Conservation (phyloP, 2,888 invertebrate species). For the Bhutanitis thaidina region DNA sequence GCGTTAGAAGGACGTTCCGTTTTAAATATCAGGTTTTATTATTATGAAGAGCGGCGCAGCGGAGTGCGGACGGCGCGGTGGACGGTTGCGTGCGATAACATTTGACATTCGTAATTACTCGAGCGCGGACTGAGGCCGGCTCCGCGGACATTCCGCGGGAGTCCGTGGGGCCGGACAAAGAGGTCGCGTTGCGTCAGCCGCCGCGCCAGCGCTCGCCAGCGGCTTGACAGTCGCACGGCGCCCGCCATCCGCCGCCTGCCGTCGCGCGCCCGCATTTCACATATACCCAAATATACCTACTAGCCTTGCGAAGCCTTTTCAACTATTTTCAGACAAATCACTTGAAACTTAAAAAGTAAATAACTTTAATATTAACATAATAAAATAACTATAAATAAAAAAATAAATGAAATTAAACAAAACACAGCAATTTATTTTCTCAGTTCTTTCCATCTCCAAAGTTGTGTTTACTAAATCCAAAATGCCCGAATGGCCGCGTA, state of each 20-base stretch:
- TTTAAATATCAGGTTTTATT: conserved; percentile 81
- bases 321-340: conserved; percentile 49
- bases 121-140: conserved; percentile 60
- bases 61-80: conserved; percentile 74
- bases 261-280: conserved; percentile 52
- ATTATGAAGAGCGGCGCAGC: conserved; percentile 80
- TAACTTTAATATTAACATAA: too few relatives aligned
- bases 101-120: conserved; percentile 80
- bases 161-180: conserved; percentile 62
- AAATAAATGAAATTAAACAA: conserved; percentile 6
- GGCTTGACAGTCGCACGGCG: conserved; percentile 31
- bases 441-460: conserved; percentile 47
- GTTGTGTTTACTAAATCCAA: conserved; percentile 63
- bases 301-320: conserved; percentile 60
- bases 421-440: conserved; percentile 33
- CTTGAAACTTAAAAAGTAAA: too few relatives aligned
- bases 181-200: conserved; percentile 76
- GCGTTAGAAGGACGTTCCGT: conserved; percentile 81
- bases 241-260: conserved; percentile 27
- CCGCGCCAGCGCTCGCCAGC: conserved; percentile 31
- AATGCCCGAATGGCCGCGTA: conserved; percentile 64
- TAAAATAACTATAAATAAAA: not conserved
- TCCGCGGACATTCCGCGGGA: conserved; percentile 40
- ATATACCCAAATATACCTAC: conserved; percentile 55
- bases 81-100: conserved; percentile 80